Evolutionary conservation across 2,888 invertebrate genomes (phyloP), one percentile per base, ranked within the genome.

Genomic region (Acleris emargana): DNA sequence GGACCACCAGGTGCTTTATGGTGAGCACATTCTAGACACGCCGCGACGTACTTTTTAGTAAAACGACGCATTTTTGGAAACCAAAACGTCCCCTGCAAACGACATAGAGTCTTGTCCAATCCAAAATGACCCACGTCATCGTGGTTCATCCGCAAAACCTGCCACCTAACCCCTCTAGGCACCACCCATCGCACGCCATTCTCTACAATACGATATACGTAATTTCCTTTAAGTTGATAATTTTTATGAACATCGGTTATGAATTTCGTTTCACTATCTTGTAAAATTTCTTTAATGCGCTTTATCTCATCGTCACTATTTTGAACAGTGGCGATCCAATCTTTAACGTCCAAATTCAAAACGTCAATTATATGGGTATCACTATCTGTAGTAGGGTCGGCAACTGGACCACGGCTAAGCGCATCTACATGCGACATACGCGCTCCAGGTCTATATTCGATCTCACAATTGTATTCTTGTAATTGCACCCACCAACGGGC

Each of bases 31-130:
- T 73, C 70, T 1, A 74, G 57, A 45, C 73, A 74, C 0, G 73
- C 62, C 0, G 52, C 17, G 1, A 73, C 69, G 25, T 74, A 73
- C 49, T 73, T 74, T 52, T 70, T 72, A 11, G 66, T 54, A 45
- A 74, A 74, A 0, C 61, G 32, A 5, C 72, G 47, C 72, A 77
- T 73, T 45, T 68, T 70, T 1, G 71, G 62, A 58, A 77, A 77
- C 76, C 76, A 77, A 64, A 61, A 76, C 18, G 52, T 28, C n/a
- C 58, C 28, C 28, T 47, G 55, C 2, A 76, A 68, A 7, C 69
- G 67, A 18, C 70, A 49, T 13, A 76, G 38, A 47, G 74, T 72
- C 64, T 71, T 72, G 52, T 72, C 69, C 17, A 69, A 50, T n/a
- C 64, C 67, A 59, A 71, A 71, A 55, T 75, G 72, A 18, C 76